phyloP scores from a whole-genome alignment of 1,140 invertebrate genomes.

The Spodoptera frugiperda region DNA sequence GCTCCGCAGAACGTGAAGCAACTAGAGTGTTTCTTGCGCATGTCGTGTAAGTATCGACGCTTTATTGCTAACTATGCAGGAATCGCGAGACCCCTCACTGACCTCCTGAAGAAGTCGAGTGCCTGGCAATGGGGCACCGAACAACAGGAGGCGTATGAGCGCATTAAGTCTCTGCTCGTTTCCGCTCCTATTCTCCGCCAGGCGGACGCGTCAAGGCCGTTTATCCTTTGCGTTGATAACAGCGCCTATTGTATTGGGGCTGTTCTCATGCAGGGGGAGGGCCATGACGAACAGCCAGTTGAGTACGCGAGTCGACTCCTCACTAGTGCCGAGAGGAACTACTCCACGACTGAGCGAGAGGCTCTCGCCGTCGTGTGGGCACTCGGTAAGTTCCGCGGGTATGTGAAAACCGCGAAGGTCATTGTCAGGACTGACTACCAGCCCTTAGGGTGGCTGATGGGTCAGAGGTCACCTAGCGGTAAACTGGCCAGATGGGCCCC shows the following conservation, averaged over 20 bases:
- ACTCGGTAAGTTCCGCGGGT: too few species aligned
- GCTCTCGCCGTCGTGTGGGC: too few species aligned
- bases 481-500: slow-evolving; percentile 76
- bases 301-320: too few species aligned
- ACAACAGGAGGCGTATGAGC: slow-evolving; percentile 44
- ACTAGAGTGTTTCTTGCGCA: too few species aligned
- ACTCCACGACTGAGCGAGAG: too few species aligned
- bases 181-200: slow-evolving; percentile 51
- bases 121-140: background rate
- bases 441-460: slow-evolving; percentile 68
- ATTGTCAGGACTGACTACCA: slow-evolving; percentile 13
- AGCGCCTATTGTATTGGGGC: slow-evolving; percentile 69
- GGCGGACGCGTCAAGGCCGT: slow-evolving; percentile 58
- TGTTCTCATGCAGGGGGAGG: slow-evolving; percentile 24
- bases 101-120: too few species aligned
- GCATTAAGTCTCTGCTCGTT: slow-evolving; percentile 19
- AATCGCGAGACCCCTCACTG: too few species aligned
- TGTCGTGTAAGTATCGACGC: too few species aligned
- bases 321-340: too few species aligned
- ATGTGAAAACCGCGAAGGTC: background rate
- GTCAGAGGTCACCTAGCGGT: slow-evolving; percentile 68
- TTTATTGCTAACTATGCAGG: too few species aligned
- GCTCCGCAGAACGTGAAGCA: too few species aligned
- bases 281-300: too few species aligned
- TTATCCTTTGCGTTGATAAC: slow-evolving; percentile 62